Percentiles rank a stretch among this genome's conserved stretches.
Evolutionary conservation across 2,113 vertebrate species (phyloP).

Genomic region (Ailurus styani): DNA sequence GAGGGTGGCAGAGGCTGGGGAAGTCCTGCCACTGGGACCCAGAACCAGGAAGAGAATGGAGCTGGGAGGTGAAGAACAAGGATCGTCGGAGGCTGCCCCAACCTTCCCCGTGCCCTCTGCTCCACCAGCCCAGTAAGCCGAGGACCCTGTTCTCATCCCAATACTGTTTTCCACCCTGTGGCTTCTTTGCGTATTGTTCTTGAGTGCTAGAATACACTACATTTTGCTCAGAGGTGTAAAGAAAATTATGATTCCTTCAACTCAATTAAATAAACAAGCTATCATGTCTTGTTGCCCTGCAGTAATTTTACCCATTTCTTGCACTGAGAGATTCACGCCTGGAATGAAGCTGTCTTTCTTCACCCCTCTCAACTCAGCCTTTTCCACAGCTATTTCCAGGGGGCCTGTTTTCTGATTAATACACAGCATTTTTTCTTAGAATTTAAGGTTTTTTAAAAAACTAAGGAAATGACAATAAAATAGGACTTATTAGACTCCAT

Average conservation of each 20-base stretch:
- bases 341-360: background rate
- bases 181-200: background rate
- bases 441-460: background rate
- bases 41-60: background rate
- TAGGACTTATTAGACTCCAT: background rate
- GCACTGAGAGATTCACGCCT: background rate
- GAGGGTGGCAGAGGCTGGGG: no score
- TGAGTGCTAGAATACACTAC: background rate
- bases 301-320: background rate
- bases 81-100: background rate
- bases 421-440: background rate
- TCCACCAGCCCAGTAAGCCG: background rate
- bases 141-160: background rate
- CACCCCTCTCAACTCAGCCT: background rate
- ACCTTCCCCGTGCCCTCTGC: background rate
- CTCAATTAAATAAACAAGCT: background rate
- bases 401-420: background rate
- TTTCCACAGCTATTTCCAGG: background rate
- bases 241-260: background rate
- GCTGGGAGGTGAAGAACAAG: background rate
- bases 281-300: background rate
- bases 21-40: background rate
- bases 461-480: background rate
- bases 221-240: background rate
- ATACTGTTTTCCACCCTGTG: background rate